Conservation (phyloP, 23 tunicate species). For the Clavelina lepadiformis region DNA sequence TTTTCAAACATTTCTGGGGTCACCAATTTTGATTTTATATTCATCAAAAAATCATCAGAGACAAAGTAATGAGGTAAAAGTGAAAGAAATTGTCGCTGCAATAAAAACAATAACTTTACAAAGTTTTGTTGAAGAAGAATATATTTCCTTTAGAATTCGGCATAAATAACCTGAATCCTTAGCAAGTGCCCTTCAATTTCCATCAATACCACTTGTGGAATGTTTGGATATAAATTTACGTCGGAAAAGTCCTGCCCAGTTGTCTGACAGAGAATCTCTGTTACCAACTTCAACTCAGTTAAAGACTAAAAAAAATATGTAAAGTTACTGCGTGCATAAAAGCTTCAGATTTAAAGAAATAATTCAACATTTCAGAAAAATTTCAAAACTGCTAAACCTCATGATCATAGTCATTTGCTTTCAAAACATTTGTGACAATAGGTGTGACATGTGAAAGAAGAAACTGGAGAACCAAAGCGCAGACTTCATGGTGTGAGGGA, state of each 20-base stretch:
- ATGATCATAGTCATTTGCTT: neutral
- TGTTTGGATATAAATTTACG: slow-evolving; percentile 34
- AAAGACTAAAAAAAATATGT: slow-evolving; percentile 33
- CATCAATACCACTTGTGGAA: slow-evolving; percentile 62
- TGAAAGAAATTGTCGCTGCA: slow-evolving; percentile 55
- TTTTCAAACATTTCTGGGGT: slow-evolving; percentile 17
- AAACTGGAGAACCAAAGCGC: slow-evolving; percentile 62
- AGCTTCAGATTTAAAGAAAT: too few species aligned
- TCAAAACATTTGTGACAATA: slow-evolving; percentile 41
- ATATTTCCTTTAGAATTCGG: neutral
- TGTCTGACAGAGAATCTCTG: slow-evolving; percentile 67
- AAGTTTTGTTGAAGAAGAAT: neutral
- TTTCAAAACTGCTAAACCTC: slow-evolving; percentile 8
- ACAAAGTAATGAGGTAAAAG: slow-evolving; percentile 56
- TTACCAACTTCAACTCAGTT: slow-evolving; percentile 59
- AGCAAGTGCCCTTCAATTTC: slow-evolving; percentile 74
- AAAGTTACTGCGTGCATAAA: too few species aligned
- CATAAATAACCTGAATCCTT: slow-evolving; percentile 74
- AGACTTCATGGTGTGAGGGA: slow-evolving; percentile 48
- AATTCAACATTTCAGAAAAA: too few species aligned
- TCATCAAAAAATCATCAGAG: slow-evolving; percentile 33
- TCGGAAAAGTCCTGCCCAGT: slow-evolving; percentile 74
- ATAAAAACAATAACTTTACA: slow-evolving; percentile 2
- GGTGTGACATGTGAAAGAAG: slow-evolving; percentile 62
- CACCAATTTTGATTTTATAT: slow-evolving; percentile 21